A percentile compares a stretch with the other conserved stretches of the same genome.
Conservation (phyloP, 2,888 invertebrate species). For the Isoperla grammatica region DNA sequence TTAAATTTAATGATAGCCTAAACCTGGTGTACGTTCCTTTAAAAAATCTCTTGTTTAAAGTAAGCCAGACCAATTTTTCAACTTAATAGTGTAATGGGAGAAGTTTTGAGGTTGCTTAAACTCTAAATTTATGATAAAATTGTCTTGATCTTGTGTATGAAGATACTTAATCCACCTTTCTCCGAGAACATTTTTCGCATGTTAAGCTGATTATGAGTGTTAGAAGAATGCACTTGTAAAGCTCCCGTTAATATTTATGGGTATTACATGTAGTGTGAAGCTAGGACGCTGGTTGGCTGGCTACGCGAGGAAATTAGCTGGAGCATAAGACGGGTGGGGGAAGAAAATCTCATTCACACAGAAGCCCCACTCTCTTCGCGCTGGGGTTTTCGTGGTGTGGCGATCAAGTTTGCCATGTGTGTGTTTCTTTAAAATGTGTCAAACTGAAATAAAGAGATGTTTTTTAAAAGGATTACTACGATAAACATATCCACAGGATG, state of each 20-base stretch:
- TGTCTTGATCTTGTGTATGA: conserved; percentile 19
- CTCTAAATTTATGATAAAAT: conserved; percentile 19
- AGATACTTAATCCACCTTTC: conserved; percentile 22
- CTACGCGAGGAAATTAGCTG: too few relatives aligned
- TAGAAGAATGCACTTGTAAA: conserved; percentile 43
- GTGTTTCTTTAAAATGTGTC: too few relatives aligned
- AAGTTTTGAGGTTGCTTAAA: conserved; percentile 26
- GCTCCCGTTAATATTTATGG: conserved; percentile 46
- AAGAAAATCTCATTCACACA: too few relatives aligned
- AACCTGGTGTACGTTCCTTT: not conserved
- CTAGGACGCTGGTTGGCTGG: too few relatives aligned
- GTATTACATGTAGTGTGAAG: conserved; percentile 42
- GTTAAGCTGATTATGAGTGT: conserved; percentile 49
- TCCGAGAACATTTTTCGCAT: conserved; percentile 12
- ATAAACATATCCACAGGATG: too few relatives aligned
- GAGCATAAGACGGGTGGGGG: too few relatives aligned
- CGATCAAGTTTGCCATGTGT: too few relatives aligned
- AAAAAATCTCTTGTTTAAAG: conserved; percentile 9
- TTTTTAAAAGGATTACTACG: too few relatives aligned
- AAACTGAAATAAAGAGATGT: too few relatives aligned
- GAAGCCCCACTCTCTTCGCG: too few relatives aligned
- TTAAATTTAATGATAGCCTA: too few relatives aligned
- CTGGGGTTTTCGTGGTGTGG: too few relatives aligned
- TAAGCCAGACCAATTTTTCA: conserved; percentile 24
- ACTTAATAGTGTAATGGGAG: conserved; percentile 24